Conservation (phyloP, 2,797 vertebrate genomes). For the Falco rusticolus region DNA sequence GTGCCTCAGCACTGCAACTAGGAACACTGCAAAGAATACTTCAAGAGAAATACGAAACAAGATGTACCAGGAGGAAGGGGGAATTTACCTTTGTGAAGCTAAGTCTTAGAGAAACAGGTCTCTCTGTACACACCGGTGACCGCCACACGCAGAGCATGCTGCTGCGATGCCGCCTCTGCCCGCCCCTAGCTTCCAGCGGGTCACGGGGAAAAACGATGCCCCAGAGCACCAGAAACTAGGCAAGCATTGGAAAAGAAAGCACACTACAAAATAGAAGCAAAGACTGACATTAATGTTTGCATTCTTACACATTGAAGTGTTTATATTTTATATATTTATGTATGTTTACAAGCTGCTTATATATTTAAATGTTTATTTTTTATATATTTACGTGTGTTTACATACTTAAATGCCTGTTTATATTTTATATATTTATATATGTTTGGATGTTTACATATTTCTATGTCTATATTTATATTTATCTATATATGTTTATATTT, state of each 20-base stretch:
- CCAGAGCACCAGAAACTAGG: background rate
- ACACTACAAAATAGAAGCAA: rapidly evolving
- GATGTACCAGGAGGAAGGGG: background rate
- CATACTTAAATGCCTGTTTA: background rate
- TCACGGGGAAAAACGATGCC: background rate
- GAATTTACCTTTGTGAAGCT: background rate
- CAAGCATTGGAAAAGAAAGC: too few relatives aligned
- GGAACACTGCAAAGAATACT: background rate
- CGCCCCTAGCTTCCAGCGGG: too few relatives aligned
- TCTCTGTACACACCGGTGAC: background rate
- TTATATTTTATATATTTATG: background rate
- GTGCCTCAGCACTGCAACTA: background rate
- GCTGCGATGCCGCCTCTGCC: background rate
- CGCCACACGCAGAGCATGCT: too few relatives aligned
- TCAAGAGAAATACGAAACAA: background rate
- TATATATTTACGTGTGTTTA: background rate
- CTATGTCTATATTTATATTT: background rate
- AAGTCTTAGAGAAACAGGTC: background rate
- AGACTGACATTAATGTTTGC: background rate
- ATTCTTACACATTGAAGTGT: background rate
- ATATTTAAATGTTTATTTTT: background rate
- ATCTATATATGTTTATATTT: background rate
- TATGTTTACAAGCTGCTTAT: background rate
- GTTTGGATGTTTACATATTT: background rate
- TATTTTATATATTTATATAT: background rate